These are phyloP conservation scores for Camponotus floridanus DNA, from an alignment of 1,140 invertebrate genomes.

Conservation along the genomic window DNA sequence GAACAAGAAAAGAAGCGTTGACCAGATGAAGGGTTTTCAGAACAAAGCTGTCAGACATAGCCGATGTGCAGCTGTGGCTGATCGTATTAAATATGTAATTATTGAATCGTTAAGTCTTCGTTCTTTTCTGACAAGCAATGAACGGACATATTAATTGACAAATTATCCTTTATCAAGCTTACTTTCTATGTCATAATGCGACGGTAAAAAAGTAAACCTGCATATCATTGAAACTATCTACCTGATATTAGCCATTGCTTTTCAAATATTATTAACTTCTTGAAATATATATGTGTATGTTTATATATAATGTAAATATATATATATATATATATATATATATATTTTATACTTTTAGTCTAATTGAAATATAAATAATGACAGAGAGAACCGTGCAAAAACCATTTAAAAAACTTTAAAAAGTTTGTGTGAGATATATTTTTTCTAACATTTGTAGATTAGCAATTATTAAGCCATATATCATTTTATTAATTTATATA, in stretches of 20 bases:
- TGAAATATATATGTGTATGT: not conserved
- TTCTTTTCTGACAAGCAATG: slow-evolving; percentile 64
- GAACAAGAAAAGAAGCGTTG: slow-evolving; percentile 32
- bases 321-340: not conserved
- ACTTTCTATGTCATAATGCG: slow-evolving; percentile 55
- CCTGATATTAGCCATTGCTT: slow-evolving; percentile 17
- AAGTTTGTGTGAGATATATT: not conserved
- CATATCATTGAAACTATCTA: slow-evolving; percentile 20
- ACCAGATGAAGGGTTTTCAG: slow-evolving; percentile 64
- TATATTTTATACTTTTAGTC: not conserved
- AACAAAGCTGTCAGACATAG: slow-evolving; percentile 65
- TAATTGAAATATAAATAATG: not conserved
- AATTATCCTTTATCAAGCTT: slow-evolving; percentile 64
- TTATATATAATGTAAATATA: no score
- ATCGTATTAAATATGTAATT: slow-evolving; percentile 77
- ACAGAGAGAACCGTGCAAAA: not conserved
- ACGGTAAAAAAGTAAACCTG: slow-evolving; percentile 41
- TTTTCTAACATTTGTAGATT: not conserved
- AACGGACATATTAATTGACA: slow-evolving; percentile 69
- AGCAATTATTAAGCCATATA: not conserved
- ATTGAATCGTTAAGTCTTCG: slow-evolving; percentile 69
- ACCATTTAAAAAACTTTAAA: no score
- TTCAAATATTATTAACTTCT: slow-evolving; percentile 27
- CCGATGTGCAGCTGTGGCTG: slow-evolving; percentile 67
- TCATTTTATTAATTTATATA: no score